A percentile compares a stretch with the other conserved stretches of the same genome.
phyloP scores from a whole-genome alignment of 2,888 invertebrate genomes.

The Hemistola chrysoprasaria region DNA sequence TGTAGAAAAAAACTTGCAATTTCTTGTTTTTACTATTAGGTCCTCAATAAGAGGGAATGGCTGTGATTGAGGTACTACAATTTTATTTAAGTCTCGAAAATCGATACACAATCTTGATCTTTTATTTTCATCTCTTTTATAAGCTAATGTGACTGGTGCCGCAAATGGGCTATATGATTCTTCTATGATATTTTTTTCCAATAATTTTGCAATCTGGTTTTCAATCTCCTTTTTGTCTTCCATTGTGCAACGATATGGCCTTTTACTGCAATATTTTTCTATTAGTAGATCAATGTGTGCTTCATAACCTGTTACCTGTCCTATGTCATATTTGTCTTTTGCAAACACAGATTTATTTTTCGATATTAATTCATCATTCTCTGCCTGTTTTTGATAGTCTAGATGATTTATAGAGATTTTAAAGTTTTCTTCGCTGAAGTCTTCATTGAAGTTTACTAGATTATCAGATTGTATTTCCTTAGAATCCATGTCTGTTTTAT shows the following conservation, averaged over 20 bases:
- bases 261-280: no score
- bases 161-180: slow-evolving; percentile 35
- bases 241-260: slow-evolving; percentile 21
- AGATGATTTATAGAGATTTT: no score
- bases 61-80: slow-evolving; percentile 29
- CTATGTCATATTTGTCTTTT: no score
- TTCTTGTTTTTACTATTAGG: slow-evolving; percentile 39
- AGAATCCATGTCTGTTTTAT: no score
- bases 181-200: slow-evolving; percentile 20
- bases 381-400: no score
- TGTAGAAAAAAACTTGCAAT: slow-evolving; percentile 43
- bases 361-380: no score
- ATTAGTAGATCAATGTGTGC: no score
- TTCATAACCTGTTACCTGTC: no score
- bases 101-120: slow-evolving; percentile 35
- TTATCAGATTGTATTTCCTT: no score
- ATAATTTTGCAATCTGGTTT: slow-evolving; percentile 18
- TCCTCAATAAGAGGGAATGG: slow-evolving; percentile 42
- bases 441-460: no score
- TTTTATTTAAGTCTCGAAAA: slow-evolving; percentile 32
- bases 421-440: no score
- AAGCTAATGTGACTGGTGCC: slow-evolving; percentile 34
- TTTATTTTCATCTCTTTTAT: slow-evolving; percentile 34
- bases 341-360: no score
- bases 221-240: slow-evolving; percentile 27